Evolutionary conservation across 1,140 invertebrate species (phyloP).

Genomic region (Drosophila albomicans): DNA sequence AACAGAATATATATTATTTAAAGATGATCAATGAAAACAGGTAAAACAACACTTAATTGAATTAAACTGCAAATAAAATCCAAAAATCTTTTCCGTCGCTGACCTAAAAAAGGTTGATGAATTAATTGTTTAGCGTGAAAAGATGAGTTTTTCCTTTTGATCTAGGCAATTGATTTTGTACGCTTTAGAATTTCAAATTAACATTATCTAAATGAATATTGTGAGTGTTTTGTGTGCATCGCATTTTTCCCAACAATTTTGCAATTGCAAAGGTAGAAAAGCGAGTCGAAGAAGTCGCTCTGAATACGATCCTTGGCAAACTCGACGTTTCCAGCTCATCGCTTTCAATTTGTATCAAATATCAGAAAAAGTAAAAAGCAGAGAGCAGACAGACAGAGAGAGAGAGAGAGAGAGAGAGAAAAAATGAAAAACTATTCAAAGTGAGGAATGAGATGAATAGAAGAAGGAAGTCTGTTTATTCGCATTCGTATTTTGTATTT

Average conservation of each 20-base stretch:
- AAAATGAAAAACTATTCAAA: too few relatives aligned
- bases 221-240: not conserved
- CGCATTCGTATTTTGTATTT: constrained; percentile 1
- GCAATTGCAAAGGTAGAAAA: constrained; percentile 21
- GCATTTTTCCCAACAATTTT: constrained; percentile 17
- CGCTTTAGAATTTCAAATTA: constrained; percentile 3
- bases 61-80: too few relatives aligned
- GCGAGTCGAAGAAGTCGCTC: not conserved
- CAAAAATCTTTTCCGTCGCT: too few relatives aligned
- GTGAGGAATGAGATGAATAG: too few relatives aligned
- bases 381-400: not conserved
- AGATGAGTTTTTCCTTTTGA: not conserved
- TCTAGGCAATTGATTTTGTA: constrained; percentile 32
- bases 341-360: constrained; percentile 81
- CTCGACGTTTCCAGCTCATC: constrained; percentile 81
- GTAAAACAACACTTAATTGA: too few relatives aligned
- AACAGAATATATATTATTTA: too few relatives aligned
- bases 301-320: constrained; percentile 25
- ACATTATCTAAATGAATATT: constrained; percentile 5
- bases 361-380: constrained; percentile 18
- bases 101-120: too few relatives aligned
- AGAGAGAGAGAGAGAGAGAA: not conserved
- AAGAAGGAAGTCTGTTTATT: not conserved
- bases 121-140: not conserved
- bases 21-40: too few relatives aligned